A percentile compares a stretch with the other conserved stretches of the same genome.
Evolutionary conservation across 2,888 invertebrate species (phyloP).

Genomic region (Buathra laborator): DNA sequence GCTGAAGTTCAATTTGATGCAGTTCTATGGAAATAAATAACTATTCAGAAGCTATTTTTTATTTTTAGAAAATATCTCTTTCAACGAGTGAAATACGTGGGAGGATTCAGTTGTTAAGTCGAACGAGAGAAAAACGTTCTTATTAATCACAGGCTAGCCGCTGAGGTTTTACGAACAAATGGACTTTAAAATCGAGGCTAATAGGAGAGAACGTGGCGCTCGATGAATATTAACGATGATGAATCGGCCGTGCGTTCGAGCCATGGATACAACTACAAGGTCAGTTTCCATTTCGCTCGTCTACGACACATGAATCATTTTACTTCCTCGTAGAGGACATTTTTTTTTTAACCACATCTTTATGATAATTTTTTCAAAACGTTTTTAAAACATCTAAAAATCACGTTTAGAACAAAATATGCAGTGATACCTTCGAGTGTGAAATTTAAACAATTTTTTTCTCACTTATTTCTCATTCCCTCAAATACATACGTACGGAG

Average conservation of each 20-base stretch:
- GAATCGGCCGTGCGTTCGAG: constrained; percentile 33
- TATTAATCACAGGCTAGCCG: constrained; percentile 40
- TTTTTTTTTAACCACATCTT: too few relatives aligned
- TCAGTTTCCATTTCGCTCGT: constrained; percentile 51
- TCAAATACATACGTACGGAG: not conserved
- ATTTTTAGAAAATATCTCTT: too few relatives aligned
- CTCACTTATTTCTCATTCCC: constrained; percentile 1
- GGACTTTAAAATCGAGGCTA: constrained; percentile 65
- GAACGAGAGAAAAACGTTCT: constrained; percentile 7
- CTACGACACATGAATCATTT: constrained; percentile 53
- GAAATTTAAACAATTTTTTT: not conserved
- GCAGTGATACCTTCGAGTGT: too few relatives aligned
- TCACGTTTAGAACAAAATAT: too few relatives aligned
- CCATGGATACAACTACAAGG: constrained; percentile 63
- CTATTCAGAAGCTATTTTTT: too few relatives aligned
- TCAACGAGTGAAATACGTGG: too few relatives aligned
- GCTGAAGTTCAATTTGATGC: too few relatives aligned
- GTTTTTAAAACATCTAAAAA: too few relatives aligned
- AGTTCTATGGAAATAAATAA: too few relatives aligned
- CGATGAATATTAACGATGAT: constrained; percentile 65
- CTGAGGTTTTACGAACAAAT: constrained; percentile 54
- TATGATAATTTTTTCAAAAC: too few relatives aligned
- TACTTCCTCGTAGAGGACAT: not conserved
- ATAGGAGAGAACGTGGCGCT: constrained; percentile 55
- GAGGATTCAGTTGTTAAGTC: too few relatives aligned